Conservation (phyloP, 1,140 invertebrate genomes). For the Saccostrea glomerata region DNA sequence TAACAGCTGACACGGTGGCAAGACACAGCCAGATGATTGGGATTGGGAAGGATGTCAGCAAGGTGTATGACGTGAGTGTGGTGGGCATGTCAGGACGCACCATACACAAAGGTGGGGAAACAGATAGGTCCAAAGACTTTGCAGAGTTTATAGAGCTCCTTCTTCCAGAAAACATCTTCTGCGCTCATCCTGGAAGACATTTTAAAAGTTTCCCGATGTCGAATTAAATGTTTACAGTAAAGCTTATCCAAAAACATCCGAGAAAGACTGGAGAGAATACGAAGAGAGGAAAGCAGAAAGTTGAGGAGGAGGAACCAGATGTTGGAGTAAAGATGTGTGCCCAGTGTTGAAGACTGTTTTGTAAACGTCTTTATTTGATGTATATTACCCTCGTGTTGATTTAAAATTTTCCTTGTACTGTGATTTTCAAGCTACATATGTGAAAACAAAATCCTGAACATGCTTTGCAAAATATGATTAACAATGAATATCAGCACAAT, state of each 20-base stretch:
- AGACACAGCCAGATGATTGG: slow-evolving; percentile 49
- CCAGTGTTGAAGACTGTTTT: neutral
- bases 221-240: neutral
- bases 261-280: neutral
- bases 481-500: no score
- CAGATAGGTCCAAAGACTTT: slow-evolving; percentile 15
- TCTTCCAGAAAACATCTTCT: slow-evolving; percentile 9
- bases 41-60: neutral
- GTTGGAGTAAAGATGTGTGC: neutral
- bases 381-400: neutral
- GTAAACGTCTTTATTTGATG: neutral
- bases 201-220: neutral
- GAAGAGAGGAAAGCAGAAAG: neutral
- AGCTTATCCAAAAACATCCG: neutral
- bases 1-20: slow-evolving; percentile 34
- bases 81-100: neutral
- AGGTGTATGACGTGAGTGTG: slow-evolving; percentile 14
- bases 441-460: neutral
- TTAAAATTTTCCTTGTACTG: neutral
- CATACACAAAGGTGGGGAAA: slow-evolving; percentile 2
- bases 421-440: neutral
- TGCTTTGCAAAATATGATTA: no score
- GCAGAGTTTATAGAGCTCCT: neutral
- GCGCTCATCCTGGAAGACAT: neutral
- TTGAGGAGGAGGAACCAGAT: neutral